Percentiles rank a stretch among this genome's conserved stretches.
Evolutionary conservation across 2,113 vertebrate species (phyloP).

Genomic region (Semnornis frantzii): DNA sequence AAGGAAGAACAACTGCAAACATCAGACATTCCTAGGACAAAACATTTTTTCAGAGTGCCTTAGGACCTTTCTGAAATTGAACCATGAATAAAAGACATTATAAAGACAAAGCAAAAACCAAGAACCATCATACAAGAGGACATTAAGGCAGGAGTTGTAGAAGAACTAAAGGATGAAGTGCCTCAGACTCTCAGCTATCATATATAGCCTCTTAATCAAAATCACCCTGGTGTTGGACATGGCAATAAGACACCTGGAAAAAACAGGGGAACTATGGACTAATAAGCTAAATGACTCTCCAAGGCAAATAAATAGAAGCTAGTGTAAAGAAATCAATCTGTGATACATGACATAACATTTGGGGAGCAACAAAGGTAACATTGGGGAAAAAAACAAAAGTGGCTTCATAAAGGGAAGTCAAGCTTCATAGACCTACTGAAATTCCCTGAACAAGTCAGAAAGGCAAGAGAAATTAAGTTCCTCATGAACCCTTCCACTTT

Average conservation of each 20-base stretch:
- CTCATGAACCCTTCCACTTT: background rate
- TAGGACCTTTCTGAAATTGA: background rate
- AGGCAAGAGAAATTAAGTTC: background rate
- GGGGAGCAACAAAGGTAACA: background rate
- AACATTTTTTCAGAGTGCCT: background rate
- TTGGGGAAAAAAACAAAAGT: background rate
- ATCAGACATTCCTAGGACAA: background rate
- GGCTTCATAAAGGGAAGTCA: background rate
- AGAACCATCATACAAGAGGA: background rate
- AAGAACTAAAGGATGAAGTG: background rate
- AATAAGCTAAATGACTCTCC: background rate
- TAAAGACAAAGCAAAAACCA: background rate
- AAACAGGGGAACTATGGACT: background rate
- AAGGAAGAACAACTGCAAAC: background rate
- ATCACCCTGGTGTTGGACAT: background rate
- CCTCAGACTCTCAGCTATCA: background rate
- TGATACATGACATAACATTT: background rate
- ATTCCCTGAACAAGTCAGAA: background rate
- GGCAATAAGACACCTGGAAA: background rate
- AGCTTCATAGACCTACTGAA: background rate
- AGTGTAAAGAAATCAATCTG: background rate
- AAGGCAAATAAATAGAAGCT: background rate
- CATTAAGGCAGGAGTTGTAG: background rate
- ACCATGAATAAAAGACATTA: background rate
- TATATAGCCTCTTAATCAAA: background rate